phyloP scores from a whole-genome alignment of 1,140 invertebrate species.

The Lordiphosa stackelbergi region DNA sequence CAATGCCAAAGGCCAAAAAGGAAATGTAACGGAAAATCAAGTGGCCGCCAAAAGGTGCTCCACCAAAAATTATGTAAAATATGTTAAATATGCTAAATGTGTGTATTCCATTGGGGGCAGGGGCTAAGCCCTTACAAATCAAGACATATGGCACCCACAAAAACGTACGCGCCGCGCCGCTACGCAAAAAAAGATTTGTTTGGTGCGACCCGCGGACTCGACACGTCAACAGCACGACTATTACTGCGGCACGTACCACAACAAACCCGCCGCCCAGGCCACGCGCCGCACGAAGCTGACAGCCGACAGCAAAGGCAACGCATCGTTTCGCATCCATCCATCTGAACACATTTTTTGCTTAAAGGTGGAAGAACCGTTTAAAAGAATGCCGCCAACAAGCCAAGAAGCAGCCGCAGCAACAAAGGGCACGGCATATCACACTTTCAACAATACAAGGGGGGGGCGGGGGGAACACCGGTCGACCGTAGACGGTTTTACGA shows the following conservation, averaged over 20 bases:
- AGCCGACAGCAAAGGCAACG: background rate
- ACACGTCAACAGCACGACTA: conserved; percentile 69
- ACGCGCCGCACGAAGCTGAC: conserved; percentile 27
- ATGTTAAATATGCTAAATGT: too few species aligned
- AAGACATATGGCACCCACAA: conserved; percentile 1
- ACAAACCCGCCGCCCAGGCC: conserved; percentile 4
- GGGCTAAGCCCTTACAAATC: background rate
- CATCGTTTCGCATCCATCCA: background rate
- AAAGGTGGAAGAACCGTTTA: background rate
- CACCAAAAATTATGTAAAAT: too few species aligned
- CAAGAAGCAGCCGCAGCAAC: background rate
- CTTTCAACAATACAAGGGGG: background rate
- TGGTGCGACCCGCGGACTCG: conserved; percentile 52
- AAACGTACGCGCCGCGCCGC: conserved; percentile 33
- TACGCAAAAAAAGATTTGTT: conserved; percentile 54
- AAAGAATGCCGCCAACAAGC: too few species aligned
- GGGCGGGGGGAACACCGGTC: background rate
- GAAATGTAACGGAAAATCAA: conserved; percentile 1
- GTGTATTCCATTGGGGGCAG: too few species aligned
- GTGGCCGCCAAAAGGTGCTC: background rate
- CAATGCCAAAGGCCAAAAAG: conserved; percentile 36
- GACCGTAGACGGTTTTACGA: background rate
- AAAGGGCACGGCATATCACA: background rate
- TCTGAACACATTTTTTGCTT: too few species aligned
- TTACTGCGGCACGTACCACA: conserved; percentile 54